Percentiles rank a stretch among this genome's conserved stretches.
Conservation (phyloP, 2,888 invertebrate species). For the Abscondita cerata region DNA sequence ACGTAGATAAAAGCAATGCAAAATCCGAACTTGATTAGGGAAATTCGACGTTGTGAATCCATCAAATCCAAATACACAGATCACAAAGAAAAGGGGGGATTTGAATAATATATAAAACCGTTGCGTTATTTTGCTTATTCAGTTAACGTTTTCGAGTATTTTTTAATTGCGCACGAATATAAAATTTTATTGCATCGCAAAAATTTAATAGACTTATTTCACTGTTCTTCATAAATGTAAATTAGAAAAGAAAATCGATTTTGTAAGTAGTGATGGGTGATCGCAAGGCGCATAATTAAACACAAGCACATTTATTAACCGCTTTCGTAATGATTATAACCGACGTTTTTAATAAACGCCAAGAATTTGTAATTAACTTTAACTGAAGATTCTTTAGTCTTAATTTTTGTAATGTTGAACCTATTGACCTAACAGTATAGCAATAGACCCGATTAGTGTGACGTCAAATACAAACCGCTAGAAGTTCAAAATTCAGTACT, state of each 20-base stretch:
- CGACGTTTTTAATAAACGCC: too few species aligned
- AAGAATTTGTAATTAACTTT: too few species aligned
- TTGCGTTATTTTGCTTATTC: conserved; percentile 7
- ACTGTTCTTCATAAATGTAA: neutral
- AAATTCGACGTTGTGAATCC: conserved; percentile 15
- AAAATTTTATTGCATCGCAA: neutral
- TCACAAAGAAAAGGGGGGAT: conserved; percentile 8
- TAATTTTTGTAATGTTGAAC: too few species aligned
- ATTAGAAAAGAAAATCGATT: neutral
- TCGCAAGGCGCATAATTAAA: too few species aligned
- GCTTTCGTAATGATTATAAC: too few species aligned
- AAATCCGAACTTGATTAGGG: conserved; percentile 16
- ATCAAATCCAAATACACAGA: conserved; percentile 14
- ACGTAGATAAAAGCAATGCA: conserved; percentile 21
- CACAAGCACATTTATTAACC: too few species aligned
- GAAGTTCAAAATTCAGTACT: too few species aligned
- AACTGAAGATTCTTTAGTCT: too few species aligned
- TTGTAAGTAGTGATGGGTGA: too few species aligned
- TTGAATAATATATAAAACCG: neutral
- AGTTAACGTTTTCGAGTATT: conserved; percentile 3
- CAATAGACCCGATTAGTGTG: too few species aligned
- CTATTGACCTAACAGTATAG: too few species aligned
- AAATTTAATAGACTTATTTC: neutral
- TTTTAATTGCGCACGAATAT: conserved; percentile 4
- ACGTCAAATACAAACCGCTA: too few species aligned